Percentiles rank a stretch among this genome's conserved stretches.
phyloP scores from a whole-genome alignment of 2,888 invertebrate genomes.

The Euproctis similis region DNA sequence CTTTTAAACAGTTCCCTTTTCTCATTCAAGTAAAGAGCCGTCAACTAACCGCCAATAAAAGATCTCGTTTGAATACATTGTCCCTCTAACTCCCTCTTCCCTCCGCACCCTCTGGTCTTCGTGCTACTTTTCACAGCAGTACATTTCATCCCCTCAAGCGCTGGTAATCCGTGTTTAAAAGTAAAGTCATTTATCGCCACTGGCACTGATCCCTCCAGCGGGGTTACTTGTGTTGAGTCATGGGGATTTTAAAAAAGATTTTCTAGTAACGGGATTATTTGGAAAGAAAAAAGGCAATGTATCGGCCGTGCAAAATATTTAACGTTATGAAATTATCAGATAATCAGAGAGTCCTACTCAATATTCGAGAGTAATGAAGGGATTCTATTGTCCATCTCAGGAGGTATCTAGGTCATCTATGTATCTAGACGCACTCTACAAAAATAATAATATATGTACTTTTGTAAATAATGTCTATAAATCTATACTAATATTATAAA shows the following conservation, averaged over 20 bases:
- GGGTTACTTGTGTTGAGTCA: conserved; percentile 6
- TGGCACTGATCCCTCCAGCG: conserved; percentile 12
- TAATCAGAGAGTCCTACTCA: no score
- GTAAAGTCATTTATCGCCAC: conserved; percentile 46
- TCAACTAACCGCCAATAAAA: conserved; percentile 19
- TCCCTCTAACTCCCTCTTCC: neutral
- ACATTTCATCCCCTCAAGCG: conserved; percentile 9
- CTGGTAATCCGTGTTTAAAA: conserved; percentile 47
- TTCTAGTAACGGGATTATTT: conserved; percentile 5
- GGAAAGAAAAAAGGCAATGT: no score
- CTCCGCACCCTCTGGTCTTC: neutral
- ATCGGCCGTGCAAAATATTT: no score
- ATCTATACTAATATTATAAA: no score
- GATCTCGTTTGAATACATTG: conserved; percentile 14
- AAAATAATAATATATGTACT: no score
- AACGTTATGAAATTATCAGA: no score
- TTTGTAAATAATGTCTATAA: no score
- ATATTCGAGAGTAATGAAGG: no score
- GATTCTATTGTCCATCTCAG: no score
- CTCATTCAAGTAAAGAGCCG: conserved; percentile 8
- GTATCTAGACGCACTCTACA: no score
- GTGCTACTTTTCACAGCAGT: conserved; percentile 12
- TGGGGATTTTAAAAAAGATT: conserved; percentile 6
- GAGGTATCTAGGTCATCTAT: no score
- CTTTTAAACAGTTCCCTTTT: no score